phyloP scores from a whole-genome alignment of 2,113 vertebrate genomes.

The Probosciger aterrimus region DNA sequence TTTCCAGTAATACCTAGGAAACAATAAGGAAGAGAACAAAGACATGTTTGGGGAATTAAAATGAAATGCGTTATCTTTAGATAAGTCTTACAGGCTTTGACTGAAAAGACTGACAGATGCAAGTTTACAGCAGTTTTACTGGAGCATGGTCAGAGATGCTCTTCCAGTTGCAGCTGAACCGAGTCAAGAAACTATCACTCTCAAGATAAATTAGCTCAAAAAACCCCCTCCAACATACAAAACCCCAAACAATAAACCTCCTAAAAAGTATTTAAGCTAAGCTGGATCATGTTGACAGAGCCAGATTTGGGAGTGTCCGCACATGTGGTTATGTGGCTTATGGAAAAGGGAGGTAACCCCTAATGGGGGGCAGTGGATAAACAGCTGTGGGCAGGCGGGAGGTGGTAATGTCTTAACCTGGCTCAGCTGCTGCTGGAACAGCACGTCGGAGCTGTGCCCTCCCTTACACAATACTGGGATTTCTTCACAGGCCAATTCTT shows the following conservation, averaged over 20 bases:
- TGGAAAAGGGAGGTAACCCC: conserved; percentile 62
- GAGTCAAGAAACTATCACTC: conserved; percentile 27
- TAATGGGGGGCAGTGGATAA: conserved; percentile 47
- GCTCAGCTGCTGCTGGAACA: conserved; percentile 27
- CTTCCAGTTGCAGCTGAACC: conserved; percentile 16
- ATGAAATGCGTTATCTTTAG: not conserved
- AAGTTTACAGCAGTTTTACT: not conserved
- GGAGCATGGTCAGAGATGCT: not conserved
- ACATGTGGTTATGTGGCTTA: conserved; percentile 52
- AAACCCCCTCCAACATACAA: not conserved
- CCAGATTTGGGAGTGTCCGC: conserved; percentile 50
- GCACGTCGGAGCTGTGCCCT: not conserved
- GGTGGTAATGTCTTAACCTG: conserved; percentile 49
- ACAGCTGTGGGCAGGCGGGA: conserved; percentile 43
- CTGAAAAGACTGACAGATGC: not conserved
- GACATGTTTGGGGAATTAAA: not conserved
- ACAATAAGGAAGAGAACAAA: not conserved
- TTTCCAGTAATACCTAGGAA: not conserved
- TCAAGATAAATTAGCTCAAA: not conserved
- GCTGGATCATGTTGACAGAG: conserved; percentile 1
- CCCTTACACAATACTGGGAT: conserved; percentile 11
- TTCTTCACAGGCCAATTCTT: conserved; percentile 15
- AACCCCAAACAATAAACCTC: conserved; percentile 23
- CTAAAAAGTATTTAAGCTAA: not conserved
- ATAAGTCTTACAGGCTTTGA: not conserved